These are phyloP conservation scores for Zosterops japonicus DNA, from an alignment of 2,113 vertebrate genomes.

Conservation along the genomic window DNA sequence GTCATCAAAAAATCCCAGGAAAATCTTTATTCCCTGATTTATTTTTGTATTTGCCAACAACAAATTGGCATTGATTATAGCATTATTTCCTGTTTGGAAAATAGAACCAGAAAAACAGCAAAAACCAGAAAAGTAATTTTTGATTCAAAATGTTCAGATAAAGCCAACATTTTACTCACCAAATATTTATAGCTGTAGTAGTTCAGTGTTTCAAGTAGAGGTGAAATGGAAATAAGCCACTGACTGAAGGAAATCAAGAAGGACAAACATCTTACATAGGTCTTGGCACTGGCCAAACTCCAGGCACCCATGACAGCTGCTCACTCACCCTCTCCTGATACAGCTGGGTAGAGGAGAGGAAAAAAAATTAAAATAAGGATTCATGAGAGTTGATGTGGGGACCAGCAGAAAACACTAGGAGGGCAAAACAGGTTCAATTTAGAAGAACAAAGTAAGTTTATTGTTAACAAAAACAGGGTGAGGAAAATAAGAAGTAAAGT, in stretches of 20 bases:
- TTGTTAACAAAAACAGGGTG: no score
- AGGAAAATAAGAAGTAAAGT: neutral
- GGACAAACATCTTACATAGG: neutral
- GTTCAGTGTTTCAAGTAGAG: neutral
- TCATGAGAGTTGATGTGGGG: neutral
- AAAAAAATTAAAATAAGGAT: no score
- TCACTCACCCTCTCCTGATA: neutral
- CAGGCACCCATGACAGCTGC: neutral
- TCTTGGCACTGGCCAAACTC: neutral
- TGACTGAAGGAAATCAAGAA: neutral
- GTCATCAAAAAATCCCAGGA: neutral
- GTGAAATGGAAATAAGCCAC: neutral
- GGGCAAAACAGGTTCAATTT: neutral
- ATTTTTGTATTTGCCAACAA: neutral
- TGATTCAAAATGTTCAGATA: neutral
- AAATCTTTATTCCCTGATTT: neutral
- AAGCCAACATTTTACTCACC: constrained; percentile 9
- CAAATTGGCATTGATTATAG: neutral
- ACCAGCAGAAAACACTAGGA: neutral
- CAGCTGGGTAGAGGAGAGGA: neutral
- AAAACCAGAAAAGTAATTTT: neutral
- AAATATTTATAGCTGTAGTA: neutral
- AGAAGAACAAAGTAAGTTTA: neutral
- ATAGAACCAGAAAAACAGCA: neutral
- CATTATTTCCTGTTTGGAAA: neutral